Conservation (phyloP, 1,140 invertebrate species). For the Ylistrum balloti region DNA sequence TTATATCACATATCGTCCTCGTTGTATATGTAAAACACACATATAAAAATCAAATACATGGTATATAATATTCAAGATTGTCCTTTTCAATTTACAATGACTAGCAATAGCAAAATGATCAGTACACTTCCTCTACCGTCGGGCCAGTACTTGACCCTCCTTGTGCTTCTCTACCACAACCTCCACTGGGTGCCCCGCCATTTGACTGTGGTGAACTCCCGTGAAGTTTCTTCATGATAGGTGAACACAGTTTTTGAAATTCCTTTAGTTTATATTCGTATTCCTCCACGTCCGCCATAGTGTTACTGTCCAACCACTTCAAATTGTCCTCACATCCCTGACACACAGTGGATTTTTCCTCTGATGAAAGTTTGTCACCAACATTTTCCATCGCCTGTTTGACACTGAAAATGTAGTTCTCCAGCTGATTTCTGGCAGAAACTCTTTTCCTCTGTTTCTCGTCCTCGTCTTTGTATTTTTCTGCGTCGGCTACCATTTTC, state of each 20-base stretch:
- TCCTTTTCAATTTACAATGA: too few relatives aligned
- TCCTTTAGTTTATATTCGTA: slow-evolving; percentile 81
- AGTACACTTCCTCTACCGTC: slow-evolving; percentile 75
- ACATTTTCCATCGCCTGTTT: slow-evolving; percentile 72
- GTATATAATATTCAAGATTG: too few relatives aligned
- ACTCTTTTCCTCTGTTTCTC: slow-evolving; percentile 75
- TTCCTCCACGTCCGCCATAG: slow-evolving; percentile 82
- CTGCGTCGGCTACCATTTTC: slow-evolving; percentile 84
- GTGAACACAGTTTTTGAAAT: slow-evolving; percentile 76
- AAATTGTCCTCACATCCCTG: slow-evolving; percentile 82
- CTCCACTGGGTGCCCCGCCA: background rate
- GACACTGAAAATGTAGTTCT: slow-evolving; percentile 90
- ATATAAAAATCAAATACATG: too few relatives aligned
- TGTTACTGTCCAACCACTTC: slow-evolving; percentile 83
- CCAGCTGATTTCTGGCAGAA: slow-evolving; percentile 74
- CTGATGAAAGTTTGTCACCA: slow-evolving; percentile 84
- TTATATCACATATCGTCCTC: too few relatives aligned
- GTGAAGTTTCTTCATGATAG: slow-evolving; percentile 77
- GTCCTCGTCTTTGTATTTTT: slow-evolving; percentile 84
- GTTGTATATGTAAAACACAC: too few relatives aligned
- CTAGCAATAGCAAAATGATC: too few relatives aligned
- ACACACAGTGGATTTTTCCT: slow-evolving; percentile 86
- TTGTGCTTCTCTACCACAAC: background rate
- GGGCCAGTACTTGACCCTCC: slow-evolving; percentile 56
- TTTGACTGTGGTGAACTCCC: slow-evolving; percentile 46